phyloP scores from a whole-genome alignment of 2,797 vertebrate genomes.

The Sylvia borin region DNA sequence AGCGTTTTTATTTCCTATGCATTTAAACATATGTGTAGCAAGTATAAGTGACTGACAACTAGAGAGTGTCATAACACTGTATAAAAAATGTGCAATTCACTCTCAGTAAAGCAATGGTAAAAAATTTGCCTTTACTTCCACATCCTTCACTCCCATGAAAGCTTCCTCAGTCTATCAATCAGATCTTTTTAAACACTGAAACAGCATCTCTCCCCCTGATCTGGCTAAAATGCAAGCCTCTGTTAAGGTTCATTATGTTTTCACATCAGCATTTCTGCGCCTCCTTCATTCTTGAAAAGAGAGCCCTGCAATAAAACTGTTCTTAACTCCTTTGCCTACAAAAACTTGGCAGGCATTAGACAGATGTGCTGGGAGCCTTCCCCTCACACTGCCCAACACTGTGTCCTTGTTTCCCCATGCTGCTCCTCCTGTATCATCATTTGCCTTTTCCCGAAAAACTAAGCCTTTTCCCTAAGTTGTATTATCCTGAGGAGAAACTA shows the following conservation, averaged over 20 bases:
- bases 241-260: not conserved
- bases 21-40: not conserved
- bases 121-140: not conserved
- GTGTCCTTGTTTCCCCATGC: not conserved
- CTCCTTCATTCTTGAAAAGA: not conserved
- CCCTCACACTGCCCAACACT: not conserved
- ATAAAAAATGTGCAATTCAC: accelerated
- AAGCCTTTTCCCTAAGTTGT: not conserved
- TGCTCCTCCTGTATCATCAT: not conserved
- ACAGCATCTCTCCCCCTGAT: not conserved
- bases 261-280: not conserved
- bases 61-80: not conserved
- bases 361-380: not conserved
- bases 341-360: not conserved
- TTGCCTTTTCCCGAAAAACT: not conserved
- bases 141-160: not conserved
- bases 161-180: not conserved
- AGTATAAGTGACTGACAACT: not conserved
- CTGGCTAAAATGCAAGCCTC: not conserved
- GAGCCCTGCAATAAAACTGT: not conserved
- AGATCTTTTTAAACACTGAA: not conserved
- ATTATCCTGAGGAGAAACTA: not conserved
- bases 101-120: not conserved
- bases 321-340: not conserved
- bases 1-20: not conserved